Base-by-base conservation (phyloP, 2,113 vertebrate species). In the Pagrus major region DNA sequence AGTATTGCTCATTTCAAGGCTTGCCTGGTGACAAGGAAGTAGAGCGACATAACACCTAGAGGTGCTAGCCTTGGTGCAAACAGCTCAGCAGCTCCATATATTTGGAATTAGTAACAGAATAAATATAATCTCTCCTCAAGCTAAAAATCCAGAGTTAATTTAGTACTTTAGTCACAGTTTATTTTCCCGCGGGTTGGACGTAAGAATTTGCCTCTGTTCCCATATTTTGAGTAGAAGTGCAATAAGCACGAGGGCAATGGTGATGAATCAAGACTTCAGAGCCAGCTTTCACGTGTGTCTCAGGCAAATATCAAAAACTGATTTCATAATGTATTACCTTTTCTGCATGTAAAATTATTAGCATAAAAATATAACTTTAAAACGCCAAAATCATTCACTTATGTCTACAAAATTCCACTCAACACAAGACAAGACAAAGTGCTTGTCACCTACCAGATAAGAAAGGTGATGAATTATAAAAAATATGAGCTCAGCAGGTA, bases 391-490 rank as follows among this genome's bases (percentile, higher is more conserved):
- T 59, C 44, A 29, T 18, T 64, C 11, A 64, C 16, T 27, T 55
- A 42, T 37, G 46, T 76, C 35, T 12, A 35, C 14, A 44, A 42
- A 46, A 41, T 27, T 21, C 23, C 12, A 33, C 16, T 63, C 29
- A 12, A 55, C 60, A 72, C 46, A 60, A 54, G n/a, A n/a, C n/a
- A n/a, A 64, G 42, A 70, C 5, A 73, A 25, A 69, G 18, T 29
- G 9, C 16, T 33, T 49, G 16, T 73, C 59, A 93, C 95, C 91
- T 94, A 95, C 95, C 95, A 86, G 87, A 81, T 77, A 59, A 61
- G 56, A 59, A 63, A 58, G 74, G 76, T 21, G 25, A 46, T 64
- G 33, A 73, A 71, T 74, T 80, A 75, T 41, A 74, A 71, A n/a
- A 86, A 83, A 77, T 31, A 76, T 39, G 65, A 37, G 20, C 61